Base-by-base conservation (phyloP, 2,113 vertebrate species). In the Pardalotus punctatus region DNA sequence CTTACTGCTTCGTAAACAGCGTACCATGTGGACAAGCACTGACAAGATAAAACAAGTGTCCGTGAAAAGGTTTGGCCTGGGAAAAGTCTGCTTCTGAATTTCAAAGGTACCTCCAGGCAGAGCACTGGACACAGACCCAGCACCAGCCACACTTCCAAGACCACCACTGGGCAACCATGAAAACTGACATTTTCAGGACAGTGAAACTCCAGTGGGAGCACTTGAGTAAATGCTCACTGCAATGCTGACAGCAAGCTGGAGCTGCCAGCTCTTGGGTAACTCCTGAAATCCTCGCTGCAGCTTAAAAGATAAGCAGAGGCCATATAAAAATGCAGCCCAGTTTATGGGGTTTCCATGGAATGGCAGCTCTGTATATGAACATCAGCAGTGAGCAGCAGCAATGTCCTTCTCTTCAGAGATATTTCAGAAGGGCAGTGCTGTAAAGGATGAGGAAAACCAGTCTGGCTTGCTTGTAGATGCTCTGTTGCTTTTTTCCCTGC, bases 11-110 rank as follows among this genome's bases (percentile, higher is more conserved):
- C 84, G 79, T 56, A 91, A 95, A 93, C 72, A 96, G n/a, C 0
- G 0, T 36, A 48, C 47, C 69, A 61, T 36, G 36, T 9, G 14
- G 81, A 84, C 94, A 91, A 93, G 94, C 73, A 81, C 85, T 38
- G 67, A 93, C 96, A 97, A 91, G 96, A 95, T 82, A 81, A 87
- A 96, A 95, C 82, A 89, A 95, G 77, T 42, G 51, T 70, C 85
- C 82, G 54, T 62, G 67, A 72, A 92, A 64, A 92, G 18, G 35
- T 70, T 45, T 65, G 76, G 78, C 90, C 86, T 96, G 91, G 89
- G 96, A 96, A 96, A 95, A 87, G 14, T 47, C 81, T 94, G 74
- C 57, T 94, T 48, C 72, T 94, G 88, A 56, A 88, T 85, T 86
- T 82, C 65, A 83, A 88, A 88, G 53, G 54, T 89, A 47, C 62